These are phyloP conservation scores for Corythucha ciliata DNA, from an alignment of 2,888 invertebrate genomes.

Conservation along the genomic window DNA sequence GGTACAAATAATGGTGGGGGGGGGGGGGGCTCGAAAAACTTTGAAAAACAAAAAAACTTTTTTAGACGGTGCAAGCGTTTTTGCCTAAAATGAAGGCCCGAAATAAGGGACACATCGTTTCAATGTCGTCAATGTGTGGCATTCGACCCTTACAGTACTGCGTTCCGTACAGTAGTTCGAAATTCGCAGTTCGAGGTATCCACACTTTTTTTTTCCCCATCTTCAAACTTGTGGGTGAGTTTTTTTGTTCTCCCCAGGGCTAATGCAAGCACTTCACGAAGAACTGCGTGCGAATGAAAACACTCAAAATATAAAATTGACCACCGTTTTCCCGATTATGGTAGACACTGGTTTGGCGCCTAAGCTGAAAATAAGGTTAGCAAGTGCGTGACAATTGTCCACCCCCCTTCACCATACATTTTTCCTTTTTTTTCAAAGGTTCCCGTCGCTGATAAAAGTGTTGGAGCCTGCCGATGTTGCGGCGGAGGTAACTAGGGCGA, in stretches of 20 bases:
- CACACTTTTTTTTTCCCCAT: not conserved
- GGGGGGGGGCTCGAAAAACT: not conserved
- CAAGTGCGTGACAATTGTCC: too few relatives aligned
- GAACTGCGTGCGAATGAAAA: constrained; percentile 53
- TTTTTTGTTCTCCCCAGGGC: constrained; percentile 42
- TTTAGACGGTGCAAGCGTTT: constrained; percentile 42
- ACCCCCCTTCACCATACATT: too few relatives aligned
- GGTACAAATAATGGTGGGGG: constrained; percentile 37
- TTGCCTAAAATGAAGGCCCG: constrained; percentile 42
- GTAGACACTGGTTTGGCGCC: constrained; percentile 78
- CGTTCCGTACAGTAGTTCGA: constrained; percentile 44
- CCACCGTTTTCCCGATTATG: constrained; percentile 79
- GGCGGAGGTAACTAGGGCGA: constrained; percentile 55
- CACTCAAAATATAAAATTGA: constrained; percentile 48
- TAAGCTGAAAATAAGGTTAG: constrained; percentile 60
- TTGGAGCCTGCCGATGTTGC: constrained; percentile 56
- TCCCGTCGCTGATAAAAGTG: constrained; percentile 54
- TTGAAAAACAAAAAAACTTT: constrained; percentile 9
- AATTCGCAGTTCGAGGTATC: constrained; percentile 43
- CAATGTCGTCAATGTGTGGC: constrained; percentile 43
- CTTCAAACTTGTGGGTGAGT: not conserved
- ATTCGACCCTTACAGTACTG: constrained; percentile 41
- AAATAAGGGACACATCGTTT: constrained; percentile 43
- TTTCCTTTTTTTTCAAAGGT: constrained; percentile 41
- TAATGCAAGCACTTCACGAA: constrained; percentile 73